Conservation (phyloP, 2,113 vertebrate species). For the Oceanites oceanicus region DNA sequence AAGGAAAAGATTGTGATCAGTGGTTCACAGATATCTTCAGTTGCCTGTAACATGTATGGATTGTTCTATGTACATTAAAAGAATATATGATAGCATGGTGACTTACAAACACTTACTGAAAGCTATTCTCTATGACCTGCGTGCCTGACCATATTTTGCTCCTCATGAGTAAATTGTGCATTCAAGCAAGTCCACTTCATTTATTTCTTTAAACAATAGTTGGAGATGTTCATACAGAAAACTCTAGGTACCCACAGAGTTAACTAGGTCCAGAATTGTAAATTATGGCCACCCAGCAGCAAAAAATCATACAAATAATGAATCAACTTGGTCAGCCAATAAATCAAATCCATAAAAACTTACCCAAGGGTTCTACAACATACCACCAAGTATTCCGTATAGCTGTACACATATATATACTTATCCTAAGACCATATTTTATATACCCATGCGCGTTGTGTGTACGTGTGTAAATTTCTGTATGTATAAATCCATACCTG, state of each 20-base stretch:
- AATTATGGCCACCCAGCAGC: constrained; percentile 43
- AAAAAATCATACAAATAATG: constrained; percentile 48
- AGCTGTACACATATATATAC: neutral
- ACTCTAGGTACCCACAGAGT: neutral
- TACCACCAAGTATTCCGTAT: neutral
- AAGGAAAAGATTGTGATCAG: neutral
- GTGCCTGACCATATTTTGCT: neutral
- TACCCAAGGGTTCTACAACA: constrained; percentile 47
- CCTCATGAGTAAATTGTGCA: neutral
- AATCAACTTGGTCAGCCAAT: constrained; percentile 29
- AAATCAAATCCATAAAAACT: constrained; percentile 49
- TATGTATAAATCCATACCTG: neutral
- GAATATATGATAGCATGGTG: neutral
- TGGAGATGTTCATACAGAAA: neutral
- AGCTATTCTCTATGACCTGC: neutral
- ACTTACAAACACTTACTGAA: neutral
- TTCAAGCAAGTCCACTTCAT: constrained; percentile 10
- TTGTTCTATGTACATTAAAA: neutral
- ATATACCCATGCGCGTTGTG: neutral
- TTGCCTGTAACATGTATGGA: neutral
- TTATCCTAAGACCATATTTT: constrained; percentile 8
- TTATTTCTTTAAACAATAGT: constrained; percentile 44
- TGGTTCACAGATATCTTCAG: neutral
- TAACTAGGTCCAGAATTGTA: constrained; percentile 36
- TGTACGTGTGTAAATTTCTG: neutral